A percentile compares a stretch with the other conserved stretches of the same genome.
Evolutionary conservation across 2,888 invertebrate genomes (phyloP).

Genomic region (Calliopum simillimum): DNA sequence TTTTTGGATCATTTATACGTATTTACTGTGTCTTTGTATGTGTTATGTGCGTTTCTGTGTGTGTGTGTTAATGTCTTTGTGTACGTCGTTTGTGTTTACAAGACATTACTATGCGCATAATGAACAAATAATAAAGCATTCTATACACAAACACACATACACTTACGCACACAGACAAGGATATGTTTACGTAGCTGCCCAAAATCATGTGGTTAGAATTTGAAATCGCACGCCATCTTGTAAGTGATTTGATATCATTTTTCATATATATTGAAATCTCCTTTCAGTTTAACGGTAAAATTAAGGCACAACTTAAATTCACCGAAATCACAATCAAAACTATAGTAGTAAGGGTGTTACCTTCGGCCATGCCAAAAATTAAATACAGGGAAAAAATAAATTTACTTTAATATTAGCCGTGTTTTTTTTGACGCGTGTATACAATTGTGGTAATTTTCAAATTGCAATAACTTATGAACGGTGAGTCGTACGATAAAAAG

Average conservation of each 20-base stretch:
- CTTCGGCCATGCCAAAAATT: too few relatives aligned
- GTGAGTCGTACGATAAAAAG: too few relatives aligned
- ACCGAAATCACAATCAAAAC: neutral
- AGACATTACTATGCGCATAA: slow-evolving; percentile 31
- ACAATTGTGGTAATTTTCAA: too few relatives aligned
- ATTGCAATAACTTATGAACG: too few relatives aligned
- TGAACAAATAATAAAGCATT: slow-evolving; percentile 16
- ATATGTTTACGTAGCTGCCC: too few relatives aligned
- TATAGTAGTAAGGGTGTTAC: too few relatives aligned
- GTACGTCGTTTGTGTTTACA: neutral
- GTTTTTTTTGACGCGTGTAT: too few relatives aligned
- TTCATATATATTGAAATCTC: neutral
- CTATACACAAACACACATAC: neutral
- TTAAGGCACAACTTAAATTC: too few relatives aligned
- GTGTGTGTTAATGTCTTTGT: neutral
- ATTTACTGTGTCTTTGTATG: slow-evolving; percentile 27
- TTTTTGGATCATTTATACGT: slow-evolving; percentile 35
- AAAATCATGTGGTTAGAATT: too few relatives aligned
- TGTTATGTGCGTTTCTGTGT: slow-evolving; percentile 2
- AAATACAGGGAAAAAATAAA: too few relatives aligned
- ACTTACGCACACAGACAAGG: neutral
- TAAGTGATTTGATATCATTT: neutral
- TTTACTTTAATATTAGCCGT: too few relatives aligned
- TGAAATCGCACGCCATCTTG: neutral
- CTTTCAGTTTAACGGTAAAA: too few relatives aligned